These are phyloP conservation scores for Bufo bufo DNA, from an alignment of 2,113 vertebrate species.

Conservation along the genomic window DNA sequence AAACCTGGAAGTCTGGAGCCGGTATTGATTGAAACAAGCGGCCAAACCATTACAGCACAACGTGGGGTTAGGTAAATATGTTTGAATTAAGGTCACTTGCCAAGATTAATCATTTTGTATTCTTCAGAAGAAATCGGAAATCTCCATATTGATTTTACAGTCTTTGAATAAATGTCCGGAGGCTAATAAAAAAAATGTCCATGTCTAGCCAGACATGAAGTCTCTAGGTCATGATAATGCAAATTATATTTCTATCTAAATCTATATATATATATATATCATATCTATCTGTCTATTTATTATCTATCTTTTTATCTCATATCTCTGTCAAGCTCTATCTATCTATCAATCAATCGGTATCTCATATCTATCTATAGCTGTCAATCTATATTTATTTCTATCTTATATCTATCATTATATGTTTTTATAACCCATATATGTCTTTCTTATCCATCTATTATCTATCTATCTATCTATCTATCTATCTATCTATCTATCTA, in stretches of 20 bases:
- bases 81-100: conserved; percentile 14
- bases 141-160: conserved; percentile 43
- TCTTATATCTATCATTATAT: too few relatives aligned
- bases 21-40: conserved; percentile 10
- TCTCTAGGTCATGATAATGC: not conserved
- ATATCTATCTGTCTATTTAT: not conserved
- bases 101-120: conserved; percentile 39
- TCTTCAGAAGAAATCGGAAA: conserved; percentile 13
- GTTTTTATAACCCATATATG: too few relatives aligned
- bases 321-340: too few relatives aligned
- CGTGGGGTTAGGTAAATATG: conserved; percentile 5
- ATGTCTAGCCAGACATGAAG: not conserved
- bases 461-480: too few relatives aligned
- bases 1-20: conserved; percentile 20
- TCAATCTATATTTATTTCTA: too few relatives aligned
- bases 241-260: not conserved
- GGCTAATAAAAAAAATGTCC: not conserved
- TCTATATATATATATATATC: not conserved
- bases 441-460: too few relatives aligned
- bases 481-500: not conserved
- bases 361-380: too few relatives aligned
- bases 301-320: too few relatives aligned
- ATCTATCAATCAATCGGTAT: too few relatives aligned
- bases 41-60: conserved; percentile 20
- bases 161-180: conserved; percentile 24